These are phyloP conservation scores for Atrina japonica DNA, from an alignment of 2,888 invertebrate genomes.

Conservation along the genomic window DNA sequence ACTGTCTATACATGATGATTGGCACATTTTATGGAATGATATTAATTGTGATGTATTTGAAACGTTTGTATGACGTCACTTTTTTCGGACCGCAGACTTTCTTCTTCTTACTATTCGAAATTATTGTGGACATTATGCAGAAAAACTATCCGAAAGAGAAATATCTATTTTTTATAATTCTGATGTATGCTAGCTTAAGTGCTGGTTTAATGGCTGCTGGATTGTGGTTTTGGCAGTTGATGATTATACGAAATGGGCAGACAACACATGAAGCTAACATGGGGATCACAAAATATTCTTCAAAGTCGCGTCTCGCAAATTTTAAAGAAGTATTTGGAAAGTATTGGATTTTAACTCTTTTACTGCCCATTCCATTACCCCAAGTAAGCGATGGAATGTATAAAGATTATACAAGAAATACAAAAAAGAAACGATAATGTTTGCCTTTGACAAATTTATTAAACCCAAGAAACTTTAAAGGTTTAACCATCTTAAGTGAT, in stretches of 20 bases:
- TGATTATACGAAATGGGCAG: constrained; percentile 49
- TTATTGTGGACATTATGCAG: constrained; percentile 26
- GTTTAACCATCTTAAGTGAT: too few relatives aligned
- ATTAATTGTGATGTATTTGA: constrained; percentile 41
- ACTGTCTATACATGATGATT: constrained; percentile 57
- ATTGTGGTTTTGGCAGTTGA: constrained; percentile 57
- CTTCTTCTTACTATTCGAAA: constrained; percentile 42
- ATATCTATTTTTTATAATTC: constrained; percentile 43
- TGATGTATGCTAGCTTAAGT: constrained; percentile 47
- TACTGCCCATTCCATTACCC: constrained; percentile 52
- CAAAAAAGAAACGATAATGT: too few relatives aligned
- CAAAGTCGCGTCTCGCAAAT: constrained; percentile 38
- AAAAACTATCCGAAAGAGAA: constrained; percentile 26
- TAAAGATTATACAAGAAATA: neutral
- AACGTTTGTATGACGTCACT: constrained; percentile 33
- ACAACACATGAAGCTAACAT: constrained; percentile 55
- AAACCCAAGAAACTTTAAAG: too few relatives aligned
- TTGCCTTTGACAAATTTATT: too few relatives aligned
- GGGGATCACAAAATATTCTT: constrained; percentile 35
- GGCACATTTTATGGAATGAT: constrained; percentile 53
- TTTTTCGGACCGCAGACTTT: constrained; percentile 59
- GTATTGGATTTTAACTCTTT: constrained; percentile 49
- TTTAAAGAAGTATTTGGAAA: constrained; percentile 56
- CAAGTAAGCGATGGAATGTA: constrained; percentile 45
- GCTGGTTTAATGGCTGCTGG: constrained; percentile 49